These are phyloP conservation scores for Dicroscelio sp. DNA, from an alignment of 2,888 invertebrate species.

Conservation along the genomic window DNA sequence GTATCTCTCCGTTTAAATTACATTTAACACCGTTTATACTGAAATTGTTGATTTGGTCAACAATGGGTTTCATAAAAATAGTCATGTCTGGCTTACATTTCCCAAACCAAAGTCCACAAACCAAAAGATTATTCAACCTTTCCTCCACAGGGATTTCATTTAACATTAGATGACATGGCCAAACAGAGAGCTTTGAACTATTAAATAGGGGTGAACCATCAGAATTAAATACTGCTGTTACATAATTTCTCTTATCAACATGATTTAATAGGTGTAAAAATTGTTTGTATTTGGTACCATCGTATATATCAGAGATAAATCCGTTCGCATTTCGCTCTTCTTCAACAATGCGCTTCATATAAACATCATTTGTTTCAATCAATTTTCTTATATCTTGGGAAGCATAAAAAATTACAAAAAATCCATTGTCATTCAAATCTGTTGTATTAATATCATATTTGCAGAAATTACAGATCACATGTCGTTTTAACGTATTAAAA, in stretches of 20 bases:
- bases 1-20: constrained; percentile 7
- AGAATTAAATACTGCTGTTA: constrained; percentile 68
- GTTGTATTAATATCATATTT: no score
- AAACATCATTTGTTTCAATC: constrained; percentile 52
- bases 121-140: constrained; percentile 27
- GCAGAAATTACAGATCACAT: no score
- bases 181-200: constrained; percentile 55
- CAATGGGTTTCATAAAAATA: constrained; percentile 56
- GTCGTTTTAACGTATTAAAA: no score
- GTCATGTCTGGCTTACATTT: constrained; percentile 66
- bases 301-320: constrained; percentile 65
- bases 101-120: constrained; percentile 68
- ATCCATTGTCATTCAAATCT: constrained; percentile 2
- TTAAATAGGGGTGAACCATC: constrained; percentile 69
- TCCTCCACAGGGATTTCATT: constrained; percentile 67
- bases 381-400: constrained; percentile 45
- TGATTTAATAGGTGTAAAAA: constrained; percentile 55
- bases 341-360: constrained; percentile 48
- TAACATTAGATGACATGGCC: constrained; percentile 65
- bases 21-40: constrained; percentile 43
- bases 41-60: constrained; percentile 30
- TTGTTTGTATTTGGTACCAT: constrained; percentile 67
- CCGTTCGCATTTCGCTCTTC: constrained; percentile 22
- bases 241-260: constrained; percentile 55
- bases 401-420: constrained; percentile 50